phyloP scores from a whole-genome alignment of 2,113 vertebrate species.

The Labeo catla region DNA sequence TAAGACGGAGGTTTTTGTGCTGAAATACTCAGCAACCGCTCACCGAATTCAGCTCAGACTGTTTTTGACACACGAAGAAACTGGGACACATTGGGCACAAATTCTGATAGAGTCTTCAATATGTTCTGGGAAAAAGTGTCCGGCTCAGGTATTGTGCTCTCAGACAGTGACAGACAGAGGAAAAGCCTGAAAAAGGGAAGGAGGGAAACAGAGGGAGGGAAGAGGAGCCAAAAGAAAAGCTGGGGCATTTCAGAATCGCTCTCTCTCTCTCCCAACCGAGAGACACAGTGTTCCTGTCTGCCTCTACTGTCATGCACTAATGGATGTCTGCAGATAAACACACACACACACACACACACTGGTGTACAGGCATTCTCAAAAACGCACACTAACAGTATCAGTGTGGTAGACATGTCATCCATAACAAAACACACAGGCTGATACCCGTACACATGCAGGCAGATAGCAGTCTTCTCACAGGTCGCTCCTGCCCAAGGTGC shows the following conservation, averaged over 20 bases:
- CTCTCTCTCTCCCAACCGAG: not conserved
- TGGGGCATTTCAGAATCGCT: not conserved
- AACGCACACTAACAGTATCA: slow-evolving; percentile 20
- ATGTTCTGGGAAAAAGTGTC: not conserved
- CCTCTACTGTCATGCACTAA: slow-evolving; percentile 30
- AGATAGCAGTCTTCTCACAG: slow-evolving; percentile 14
- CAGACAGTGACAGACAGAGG: slow-evolving; percentile 28
- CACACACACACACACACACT: slow-evolving; percentile 3
- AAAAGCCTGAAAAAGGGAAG: slow-evolving; percentile 5
- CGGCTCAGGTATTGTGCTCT: slow-evolving; percentile 31
- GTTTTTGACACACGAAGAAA: slow-evolving; percentile 1
- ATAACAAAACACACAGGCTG: slow-evolving; percentile 27
- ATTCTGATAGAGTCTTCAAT: slow-evolving; percentile 23
- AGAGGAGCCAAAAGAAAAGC: not conserved
- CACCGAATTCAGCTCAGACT: not conserved
- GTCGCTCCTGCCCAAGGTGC: not conserved
- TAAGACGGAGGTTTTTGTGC: not conserved
- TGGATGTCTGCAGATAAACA: slow-evolving; percentile 31
- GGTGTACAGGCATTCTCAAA: not conserved
- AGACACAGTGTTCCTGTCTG: slow-evolving; percentile 1
- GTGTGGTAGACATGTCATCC: slow-evolving; percentile 25
- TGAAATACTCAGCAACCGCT: not conserved
- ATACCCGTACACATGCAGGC: not conserved
- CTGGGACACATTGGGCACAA: slow-evolving; percentile 16
- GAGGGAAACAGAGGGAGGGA: not conserved